Evolutionary conservation across 2,797 vertebrate species (phyloP).

Genomic region (Trematomus bernacchii): DNA sequence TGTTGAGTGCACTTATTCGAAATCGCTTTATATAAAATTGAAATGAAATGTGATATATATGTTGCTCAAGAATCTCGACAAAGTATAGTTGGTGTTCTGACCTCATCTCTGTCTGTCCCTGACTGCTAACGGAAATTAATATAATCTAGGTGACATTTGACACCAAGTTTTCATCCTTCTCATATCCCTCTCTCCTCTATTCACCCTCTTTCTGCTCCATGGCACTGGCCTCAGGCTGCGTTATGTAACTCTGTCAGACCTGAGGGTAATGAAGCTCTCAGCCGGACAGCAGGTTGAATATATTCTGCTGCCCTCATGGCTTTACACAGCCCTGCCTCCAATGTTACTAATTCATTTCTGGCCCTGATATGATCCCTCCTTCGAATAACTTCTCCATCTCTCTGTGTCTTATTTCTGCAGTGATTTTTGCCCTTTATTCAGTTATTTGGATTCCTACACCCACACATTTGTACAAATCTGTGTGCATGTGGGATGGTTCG

Average conservation of each 20-base stretch:
- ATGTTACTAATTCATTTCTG: conserved; percentile 60
- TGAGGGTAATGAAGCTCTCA: conserved; percentile 68
- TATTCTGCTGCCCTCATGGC: conserved; percentile 66
- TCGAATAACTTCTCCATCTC: conserved; percentile 24
- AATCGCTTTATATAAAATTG: too few relatives aligned
- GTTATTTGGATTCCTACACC: conserved; percentile 17
- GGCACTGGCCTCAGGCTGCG: conserved; percentile 41
- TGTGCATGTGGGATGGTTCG: conserved; percentile 16
- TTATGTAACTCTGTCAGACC: conserved; percentile 59
- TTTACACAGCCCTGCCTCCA: conserved; percentile 36
- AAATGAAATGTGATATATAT: too few relatives aligned
- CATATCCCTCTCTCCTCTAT: conserved; percentile 25
- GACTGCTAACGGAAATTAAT: conserved; percentile 10
- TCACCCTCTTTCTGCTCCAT: conserved; percentile 28
- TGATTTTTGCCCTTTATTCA: conserved; percentile 13
- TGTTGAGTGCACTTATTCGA: too few relatives aligned
- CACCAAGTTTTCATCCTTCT: conserved; percentile 26
- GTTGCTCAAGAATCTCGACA: neutral
- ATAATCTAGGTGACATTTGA: conserved; percentile 17
- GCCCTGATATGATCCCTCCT: conserved; percentile 19
- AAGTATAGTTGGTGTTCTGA: neutral
- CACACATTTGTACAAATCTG: conserved; percentile 40
- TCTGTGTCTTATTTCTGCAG: neutral
- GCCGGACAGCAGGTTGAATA: conserved; percentile 45
- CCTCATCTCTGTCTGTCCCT: conserved; percentile 4